Evolutionary conservation across 30 jellyfish, hydroid and myxozoan genomes (phyloP), one percentile per base, ranked within the genome.

Genomic region (Kudoa iwatai): DNA sequence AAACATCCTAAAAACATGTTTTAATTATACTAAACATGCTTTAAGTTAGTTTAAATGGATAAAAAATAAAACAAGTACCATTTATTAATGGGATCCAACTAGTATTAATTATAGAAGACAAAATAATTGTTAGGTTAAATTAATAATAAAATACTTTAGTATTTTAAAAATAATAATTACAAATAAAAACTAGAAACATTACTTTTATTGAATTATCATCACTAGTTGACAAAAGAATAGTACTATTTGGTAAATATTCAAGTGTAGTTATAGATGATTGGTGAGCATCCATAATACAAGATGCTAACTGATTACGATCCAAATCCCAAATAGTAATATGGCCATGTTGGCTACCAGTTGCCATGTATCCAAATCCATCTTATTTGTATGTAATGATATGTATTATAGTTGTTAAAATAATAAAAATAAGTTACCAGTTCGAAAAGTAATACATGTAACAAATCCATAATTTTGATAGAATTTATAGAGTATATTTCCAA

Each of bases 381-480:
- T 1, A 24, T 44, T 24, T 24, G 16, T 24, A 18, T 7, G 45
- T 14, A 44, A 21, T n/a, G 45, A 18, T 42, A 23, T 23, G 47
- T 42, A 9, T 10, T 7, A 38, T 38, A 24, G 17, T 38, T 11
- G 26, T 9, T 38, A 12, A 16, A n/a, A 7, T 3, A 25, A 10
- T 25, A 19, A 14, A 48, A 17, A 20, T 20, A 52, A 24, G n/a
- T n/a, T 25, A 59, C 90, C 90, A 34, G 91, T 69, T 52, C 91
- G 45, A 31, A 69, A 69, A 2, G 83, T 42, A 1, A 69, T 59
- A 16, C 82, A 42, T 3, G 86, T 59, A 4, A 61, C 86, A 18
- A 65, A 65, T 13, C 91, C 91, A 54, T 45, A 69, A 21, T 69
- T 86, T 47, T 69, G 91, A 45, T 26, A 18, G 40, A 69, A 61